phyloP scores from a whole-genome alignment of 64 coral and sea anemone species.

The Actinia equina region DNA sequence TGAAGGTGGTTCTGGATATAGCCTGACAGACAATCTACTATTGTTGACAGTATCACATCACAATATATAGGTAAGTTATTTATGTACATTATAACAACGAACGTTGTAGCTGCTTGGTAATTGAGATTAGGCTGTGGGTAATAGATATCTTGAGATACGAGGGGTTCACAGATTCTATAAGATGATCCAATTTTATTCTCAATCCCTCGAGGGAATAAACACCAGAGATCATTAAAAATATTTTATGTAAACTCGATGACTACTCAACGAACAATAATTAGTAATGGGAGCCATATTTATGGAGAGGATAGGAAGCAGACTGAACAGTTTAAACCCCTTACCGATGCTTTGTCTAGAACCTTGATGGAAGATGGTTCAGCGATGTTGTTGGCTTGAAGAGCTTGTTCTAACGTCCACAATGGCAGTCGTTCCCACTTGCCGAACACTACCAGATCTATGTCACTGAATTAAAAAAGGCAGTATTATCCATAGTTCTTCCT shows the following conservation, averaged over 20 bases:
- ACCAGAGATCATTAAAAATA: not conserved
- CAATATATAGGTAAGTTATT: conserved; percentile 5
- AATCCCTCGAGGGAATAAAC: not conserved
- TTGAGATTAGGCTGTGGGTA: not conserved
- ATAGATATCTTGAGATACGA: not conserved
- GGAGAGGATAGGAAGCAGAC: not conserved
- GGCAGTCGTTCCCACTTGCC: conserved; percentile 94
- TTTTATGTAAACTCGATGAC: not conserved
- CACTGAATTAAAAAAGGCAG: conserved; percentile 40
- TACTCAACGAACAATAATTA: not conserved
- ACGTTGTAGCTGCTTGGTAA: not conserved
- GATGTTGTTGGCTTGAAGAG: conserved; percentile 79
- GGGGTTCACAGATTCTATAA: not conserved
- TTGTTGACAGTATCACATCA: not conserved
- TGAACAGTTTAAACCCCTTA: conserved; percentile 23
- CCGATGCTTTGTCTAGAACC: conserved; percentile 94
- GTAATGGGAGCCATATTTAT: not conserved
- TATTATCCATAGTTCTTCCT: not conserved
- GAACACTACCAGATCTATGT: conserved; percentile 96
- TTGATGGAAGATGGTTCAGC: conserved; percentile 85
- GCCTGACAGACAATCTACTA: conserved; percentile 1
- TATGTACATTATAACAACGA: not conserved
- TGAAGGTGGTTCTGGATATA: not conserved
- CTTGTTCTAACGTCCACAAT: conserved; percentile 88
- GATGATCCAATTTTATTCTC: not conserved